Conservation (phyloP, 2,888 invertebrate species). For the Drosophila stalkeri region DNA sequence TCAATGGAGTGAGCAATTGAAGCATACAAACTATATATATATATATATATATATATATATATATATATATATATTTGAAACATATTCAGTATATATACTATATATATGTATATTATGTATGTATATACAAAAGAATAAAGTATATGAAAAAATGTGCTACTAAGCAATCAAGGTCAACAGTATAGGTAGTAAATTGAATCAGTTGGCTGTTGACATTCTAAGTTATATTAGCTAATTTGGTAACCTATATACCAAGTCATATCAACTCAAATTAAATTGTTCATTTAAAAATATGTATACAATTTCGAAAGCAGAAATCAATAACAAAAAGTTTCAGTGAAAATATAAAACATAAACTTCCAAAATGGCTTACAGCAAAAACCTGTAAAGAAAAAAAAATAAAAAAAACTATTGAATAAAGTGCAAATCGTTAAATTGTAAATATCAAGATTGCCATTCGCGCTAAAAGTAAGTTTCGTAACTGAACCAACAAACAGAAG, state of each 20-base stretch:
- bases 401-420: neutral
- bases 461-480: conserved; percentile 57
- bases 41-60: neutral
- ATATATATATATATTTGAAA: neutral
- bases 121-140: too few species aligned
- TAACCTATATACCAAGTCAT: too few species aligned
- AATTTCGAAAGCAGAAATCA: neutral
- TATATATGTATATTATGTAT: too few species aligned
- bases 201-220: too few species aligned
- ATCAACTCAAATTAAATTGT: too few species aligned
- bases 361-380: neutral
- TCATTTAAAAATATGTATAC: neutral
- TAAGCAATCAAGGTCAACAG: neutral
- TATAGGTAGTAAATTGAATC: neutral
- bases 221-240: too few species aligned
- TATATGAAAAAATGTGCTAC: neutral
- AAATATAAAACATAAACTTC: neutral
- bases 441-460: conserved; percentile 29
- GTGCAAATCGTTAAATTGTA: conserved; percentile 19
- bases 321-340: neutral
- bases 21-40: conserved; percentile 20
- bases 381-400: neutral
- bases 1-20: conserved; percentile 55
- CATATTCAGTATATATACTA: too few species aligned
- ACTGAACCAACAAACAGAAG: conserved; percentile 15